Evolutionary conservation across 2,888 invertebrate species (phyloP), one percentile per base, ranked within the genome.

Genomic region (Spilarctia lutea): DNA sequence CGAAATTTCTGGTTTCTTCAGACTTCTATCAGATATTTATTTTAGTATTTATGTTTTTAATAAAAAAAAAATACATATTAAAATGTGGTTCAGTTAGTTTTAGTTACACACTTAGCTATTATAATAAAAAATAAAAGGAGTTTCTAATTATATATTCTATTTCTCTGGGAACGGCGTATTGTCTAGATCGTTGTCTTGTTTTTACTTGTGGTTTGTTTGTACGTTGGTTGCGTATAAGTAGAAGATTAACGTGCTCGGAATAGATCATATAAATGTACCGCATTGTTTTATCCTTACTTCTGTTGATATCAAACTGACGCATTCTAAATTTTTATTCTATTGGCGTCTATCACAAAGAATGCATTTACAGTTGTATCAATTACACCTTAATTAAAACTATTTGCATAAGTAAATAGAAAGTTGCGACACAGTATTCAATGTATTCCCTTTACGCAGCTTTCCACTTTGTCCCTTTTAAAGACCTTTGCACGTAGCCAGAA

Each of bases 371-470:
- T 75, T 75, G 74, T 76, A 77, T 79, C 73, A 77, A 80, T 85
- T 85, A 82, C 79, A 77, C 39, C 24, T 75, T 78, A 82, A 85
- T 82, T 82, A 82, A 83, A 80, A 42, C 71, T 10, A 77, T 83
- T 82, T 83, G 81, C 85, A 83, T 85, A 79, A 74, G 69, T 75
- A 76, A 83, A 80, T 82, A 83, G 85, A 85, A 85, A 85, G 83
- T 80, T 76, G 48, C 56, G 68, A 45, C 73, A 72, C 74, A 72
- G 60, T 77, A 71, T 81, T 81, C 79, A 71, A 74, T 73, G 60
- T 78, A 71, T 81, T 81, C 79, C 84, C 78, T 90, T 89, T 87
- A 86, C 85, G 86, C 86, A 87, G 88, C 92, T 92, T 91, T 91
- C 91, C 89, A 88, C 86, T 88, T 81, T 83, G 87, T 88, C 87